Evolutionary conservation across 2,113 vertebrate genomes (phyloP).

Genomic region (Mesembrinibis cayennensis): DNA sequence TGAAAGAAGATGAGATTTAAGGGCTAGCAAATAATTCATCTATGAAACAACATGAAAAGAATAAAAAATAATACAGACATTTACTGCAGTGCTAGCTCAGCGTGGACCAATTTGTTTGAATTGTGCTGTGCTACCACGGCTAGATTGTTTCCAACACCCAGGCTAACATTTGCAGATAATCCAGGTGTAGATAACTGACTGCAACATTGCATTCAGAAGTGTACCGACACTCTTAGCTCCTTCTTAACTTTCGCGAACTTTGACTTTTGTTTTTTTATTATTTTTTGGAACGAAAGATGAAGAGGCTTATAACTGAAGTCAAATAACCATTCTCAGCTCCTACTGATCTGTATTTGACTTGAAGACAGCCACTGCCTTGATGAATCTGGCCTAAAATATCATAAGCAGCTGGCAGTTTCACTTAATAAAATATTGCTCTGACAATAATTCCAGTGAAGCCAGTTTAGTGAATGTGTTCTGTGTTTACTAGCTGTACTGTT

Average conservation of each 20-base stretch:
- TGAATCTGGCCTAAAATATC: background rate
- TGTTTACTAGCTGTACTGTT: conserved; percentile 35
- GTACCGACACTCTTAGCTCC: background rate
- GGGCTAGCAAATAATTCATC: background rate
- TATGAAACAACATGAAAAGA: background rate
- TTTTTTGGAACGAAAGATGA: background rate
- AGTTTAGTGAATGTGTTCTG: background rate
- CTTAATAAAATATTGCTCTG: background rate
- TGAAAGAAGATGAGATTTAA: background rate
- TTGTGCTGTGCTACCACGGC: background rate
- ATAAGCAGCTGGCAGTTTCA: background rate
- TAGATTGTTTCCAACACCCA: background rate
- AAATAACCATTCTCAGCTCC: background rate
- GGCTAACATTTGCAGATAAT: background rate
- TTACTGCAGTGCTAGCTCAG: background rate
- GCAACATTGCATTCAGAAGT: background rate
- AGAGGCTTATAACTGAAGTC: background rate
- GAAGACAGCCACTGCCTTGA: rapidly evolving
- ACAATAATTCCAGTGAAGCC: background rate
- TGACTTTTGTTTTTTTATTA: background rate
- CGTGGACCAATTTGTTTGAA: background rate
- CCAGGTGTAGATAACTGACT: background rate
- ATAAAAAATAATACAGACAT: background rate
- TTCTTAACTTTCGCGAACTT: background rate
- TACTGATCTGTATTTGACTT: background rate